These are phyloP conservation scores for Rhinolophus ferrumequinum DNA, from an alignment of 2,113 vertebrate genomes.

Conservation along the genomic window DNA sequence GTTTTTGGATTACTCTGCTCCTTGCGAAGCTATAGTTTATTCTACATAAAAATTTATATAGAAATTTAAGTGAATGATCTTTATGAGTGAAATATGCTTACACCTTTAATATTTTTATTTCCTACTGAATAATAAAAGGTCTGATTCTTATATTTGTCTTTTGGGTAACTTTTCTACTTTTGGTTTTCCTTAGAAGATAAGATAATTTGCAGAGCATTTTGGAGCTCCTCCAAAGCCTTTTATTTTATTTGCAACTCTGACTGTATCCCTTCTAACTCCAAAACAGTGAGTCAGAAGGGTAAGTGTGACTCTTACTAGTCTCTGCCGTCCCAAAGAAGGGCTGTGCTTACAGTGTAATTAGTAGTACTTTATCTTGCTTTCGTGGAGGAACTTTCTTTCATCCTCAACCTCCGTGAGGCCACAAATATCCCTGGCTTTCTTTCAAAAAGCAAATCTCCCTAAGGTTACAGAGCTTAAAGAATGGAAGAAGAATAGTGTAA, in stretches of 20 bases:
- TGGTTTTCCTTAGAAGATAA: background rate
- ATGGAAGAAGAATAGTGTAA: background rate
- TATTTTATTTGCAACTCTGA: background rate
- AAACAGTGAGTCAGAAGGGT: background rate
- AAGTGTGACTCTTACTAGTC: background rate
- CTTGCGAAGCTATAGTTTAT: background rate
- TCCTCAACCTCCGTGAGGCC: background rate
- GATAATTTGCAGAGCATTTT: background rate
- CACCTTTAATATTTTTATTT: background rate
- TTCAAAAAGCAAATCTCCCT: background rate
- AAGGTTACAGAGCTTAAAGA: background rate
- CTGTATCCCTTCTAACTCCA: background rate
- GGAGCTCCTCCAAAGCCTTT: background rate
- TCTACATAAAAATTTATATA: background rate
- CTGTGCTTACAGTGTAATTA: background rate
- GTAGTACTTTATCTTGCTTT: background rate
- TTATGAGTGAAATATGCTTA: background rate
- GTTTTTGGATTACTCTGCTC: background rate
- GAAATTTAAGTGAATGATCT: slow-evolving; percentile 6
- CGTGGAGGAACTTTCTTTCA: background rate
- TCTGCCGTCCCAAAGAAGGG: background rate
- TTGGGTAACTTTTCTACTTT: slow-evolving; percentile 10
- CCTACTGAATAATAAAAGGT: slow-evolving; percentile 1
- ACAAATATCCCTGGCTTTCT: background rate
- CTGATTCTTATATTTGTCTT: slow-evolving; percentile 1